phyloP scores from a whole-genome alignment of 2,797 vertebrate genomes.

The Pangasius krempfi region DNA sequence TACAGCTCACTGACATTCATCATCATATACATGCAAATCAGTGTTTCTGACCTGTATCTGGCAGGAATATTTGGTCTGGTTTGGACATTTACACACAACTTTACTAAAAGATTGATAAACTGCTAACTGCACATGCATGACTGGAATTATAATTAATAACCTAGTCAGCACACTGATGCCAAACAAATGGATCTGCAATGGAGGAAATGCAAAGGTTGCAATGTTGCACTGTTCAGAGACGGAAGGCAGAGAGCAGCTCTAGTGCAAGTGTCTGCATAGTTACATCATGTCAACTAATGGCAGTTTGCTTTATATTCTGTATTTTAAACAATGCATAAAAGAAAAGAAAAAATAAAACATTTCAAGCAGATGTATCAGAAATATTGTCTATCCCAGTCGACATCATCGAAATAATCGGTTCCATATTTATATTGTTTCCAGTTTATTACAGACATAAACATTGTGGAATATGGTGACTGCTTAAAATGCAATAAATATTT shows the following conservation, averaged over 20 bases:
- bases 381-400: neutral
- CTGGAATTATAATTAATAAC: neutral
- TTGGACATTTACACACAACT: neutral
- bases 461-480: neutral
- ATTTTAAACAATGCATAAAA: neutral
- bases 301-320: neutral
- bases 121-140: neutral
- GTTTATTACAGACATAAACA: neutral
- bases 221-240: neutral
- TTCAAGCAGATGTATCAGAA: neutral
- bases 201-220: neutral
- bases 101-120: neutral
- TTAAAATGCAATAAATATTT: constrained; percentile 5
- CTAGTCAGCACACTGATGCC: neutral
- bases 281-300: neutral
- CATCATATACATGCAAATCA: neutral
- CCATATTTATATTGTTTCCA: neutral
- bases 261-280: neutral
- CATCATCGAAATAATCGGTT: neutral
- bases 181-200: neutral
- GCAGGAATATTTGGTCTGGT: neutral
- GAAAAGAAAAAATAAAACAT: neutral
- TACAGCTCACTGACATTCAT: neutral
- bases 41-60: neutral
- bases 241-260: neutral